Base-by-base conservation (phyloP, 2,113 vertebrate genomes). In the Pelecanoides urinatrix region DNA sequence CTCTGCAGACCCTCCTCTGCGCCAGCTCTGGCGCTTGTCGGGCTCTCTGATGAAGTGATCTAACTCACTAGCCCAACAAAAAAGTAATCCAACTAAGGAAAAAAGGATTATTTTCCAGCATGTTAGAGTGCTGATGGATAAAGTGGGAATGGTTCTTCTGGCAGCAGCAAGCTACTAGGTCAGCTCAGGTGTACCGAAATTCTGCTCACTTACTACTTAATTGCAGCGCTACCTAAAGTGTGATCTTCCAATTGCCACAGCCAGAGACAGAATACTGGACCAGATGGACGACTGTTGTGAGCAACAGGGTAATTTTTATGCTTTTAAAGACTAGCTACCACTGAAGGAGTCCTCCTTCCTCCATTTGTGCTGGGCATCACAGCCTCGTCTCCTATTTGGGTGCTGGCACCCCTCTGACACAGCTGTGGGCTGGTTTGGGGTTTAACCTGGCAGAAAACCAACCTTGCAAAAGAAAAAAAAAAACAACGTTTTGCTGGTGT, bases 21-120 rank as follows among this genome's bases (percentile, higher is more conserved):
- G 0, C 30, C 1, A 0, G 9, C 36, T 49, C 22, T 1, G 2
- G 36, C 3, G 1, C n/a, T 38, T n/a, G 25, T 36, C 61, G 61
- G 73, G 29, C 14, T 58, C 52, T 20, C 30, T 38, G 20, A 87
- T 38, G 26, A 76, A 44, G 42, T 38, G 38, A 61, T 47, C 36
- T 47, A 78, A 71, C 40, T 75, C 45, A 52, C 42, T 34, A 67
- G 38, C 26, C 25, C 29, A 76, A 71, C 11, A 63, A 36, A 75
- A 92, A 63, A 76, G 40, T 56, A 79, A 76, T 71, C 26, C 34
- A 72, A 13, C 53, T 67, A 56, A 58, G 27, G 58, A 32, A 62
- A 90, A 80, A 61, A 50, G 5, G 7, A 56, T 66, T 66, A 19
- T 62, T 83, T 71, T 61, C 53, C 11, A 47, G 12, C 36, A 52